Base-by-base conservation (phyloP, 2,113 vertebrate genomes). In the Vulpes lagopus region DNA sequence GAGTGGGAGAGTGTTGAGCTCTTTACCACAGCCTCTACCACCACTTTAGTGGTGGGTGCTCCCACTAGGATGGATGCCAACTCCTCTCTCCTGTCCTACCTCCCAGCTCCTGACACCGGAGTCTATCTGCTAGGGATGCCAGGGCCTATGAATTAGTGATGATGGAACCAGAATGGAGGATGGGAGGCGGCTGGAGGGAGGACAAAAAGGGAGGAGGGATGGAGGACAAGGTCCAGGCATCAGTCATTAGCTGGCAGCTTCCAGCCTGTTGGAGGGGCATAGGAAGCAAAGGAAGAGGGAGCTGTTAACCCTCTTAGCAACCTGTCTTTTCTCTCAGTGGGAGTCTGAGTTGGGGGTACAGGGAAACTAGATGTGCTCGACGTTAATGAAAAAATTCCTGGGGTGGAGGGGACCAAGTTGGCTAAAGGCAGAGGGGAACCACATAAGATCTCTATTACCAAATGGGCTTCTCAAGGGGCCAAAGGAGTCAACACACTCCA, bases 61-160 rank as follows among this genome's bases (percentile, higher is more conserved):
- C 53, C 92, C 10, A 0, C 32, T 74, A 65, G 30, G 38, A 10
- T 62, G 55, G 15, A 8, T 14, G 19, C 51, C 82, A 49, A 5
- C 38, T 83, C 73, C 82, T 76, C 30, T 80, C 59, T 93, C 30
- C 38, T 8, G 60, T 67, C 23, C 91, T 32, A 51, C 74, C 65
- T 60, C 64, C 91, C 64, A 53, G 67, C 60, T 74, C 81, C 93
- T 67, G 74, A 73, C 71, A 87, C 55, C 11, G 12, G 79, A 94
- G 62, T 71, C 71, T 53, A 8, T 17, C 74, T 88, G 57, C 74
- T 25, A 9, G 19, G n/a, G n/a, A 60, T 81, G 64, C 74, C 91
- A 84, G 59, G 43, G 35, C 23, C n/a, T 65, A 12, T 96, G 89
- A 93, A 93, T 86, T 93, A 95, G 53, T 71, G 89, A 94, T 83